Percentiles rank a stretch among this genome's conserved stretches.
These are phyloP conservation scores for Lepidurus arcticus DNA, from an alignment of 1,140 invertebrate genomes.

Conservation along the genomic window DNA sequence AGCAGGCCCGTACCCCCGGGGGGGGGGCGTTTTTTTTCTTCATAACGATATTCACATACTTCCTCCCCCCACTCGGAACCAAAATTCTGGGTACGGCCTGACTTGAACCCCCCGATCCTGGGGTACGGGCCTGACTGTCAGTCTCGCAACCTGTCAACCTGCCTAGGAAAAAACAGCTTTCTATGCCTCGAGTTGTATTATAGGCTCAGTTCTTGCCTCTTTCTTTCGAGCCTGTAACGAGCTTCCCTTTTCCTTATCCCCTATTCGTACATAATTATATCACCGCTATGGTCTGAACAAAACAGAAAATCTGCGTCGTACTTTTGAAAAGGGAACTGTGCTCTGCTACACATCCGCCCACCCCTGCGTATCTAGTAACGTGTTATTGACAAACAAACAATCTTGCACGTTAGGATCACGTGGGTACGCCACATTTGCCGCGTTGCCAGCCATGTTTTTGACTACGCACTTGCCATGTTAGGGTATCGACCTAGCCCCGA, in stretches of 20 bases:
- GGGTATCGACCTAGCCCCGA: not conserved
- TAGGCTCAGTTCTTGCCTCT: not conserved
- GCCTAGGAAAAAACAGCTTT: conserved; percentile 2
- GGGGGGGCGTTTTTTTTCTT: no score
- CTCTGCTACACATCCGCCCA: not conserved
- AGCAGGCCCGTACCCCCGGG: not conserved
- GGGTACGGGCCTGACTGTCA: not conserved
- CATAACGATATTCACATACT: no score
- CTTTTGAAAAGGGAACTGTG: not conserved
- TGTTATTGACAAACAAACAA: not conserved
- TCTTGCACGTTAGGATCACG: not conserved
- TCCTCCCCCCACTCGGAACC: no score
- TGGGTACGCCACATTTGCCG: not conserved
- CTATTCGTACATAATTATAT: no score
- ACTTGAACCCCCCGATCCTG: no score
- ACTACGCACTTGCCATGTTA: not conserved
- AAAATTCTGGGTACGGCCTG: no score
- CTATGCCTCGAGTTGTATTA: not conserved
- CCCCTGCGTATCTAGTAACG: not conserved
- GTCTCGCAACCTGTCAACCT: not conserved
- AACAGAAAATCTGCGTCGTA: not conserved
- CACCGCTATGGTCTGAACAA: no score
- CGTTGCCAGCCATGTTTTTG: not conserved
- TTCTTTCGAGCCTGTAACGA: no score
- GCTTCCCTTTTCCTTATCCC: no score